A percentile compares a stretch with the other conserved stretches of the same genome.
Evolutionary conservation across 2,797 vertebrate genomes (phyloP).

Genomic region (Chanos chanos): DNA sequence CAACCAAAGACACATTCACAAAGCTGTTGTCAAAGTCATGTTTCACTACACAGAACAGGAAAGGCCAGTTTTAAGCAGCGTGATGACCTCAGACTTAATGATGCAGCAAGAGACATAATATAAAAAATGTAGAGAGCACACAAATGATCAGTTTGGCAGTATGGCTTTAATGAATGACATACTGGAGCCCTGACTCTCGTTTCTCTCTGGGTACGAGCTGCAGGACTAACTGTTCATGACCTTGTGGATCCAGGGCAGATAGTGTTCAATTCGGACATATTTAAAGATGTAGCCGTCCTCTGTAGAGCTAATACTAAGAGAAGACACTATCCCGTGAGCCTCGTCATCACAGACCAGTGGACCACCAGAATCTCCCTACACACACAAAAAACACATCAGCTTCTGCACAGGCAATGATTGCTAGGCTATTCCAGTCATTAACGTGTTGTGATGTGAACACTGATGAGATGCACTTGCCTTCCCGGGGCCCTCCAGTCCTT

Average conservation of each 20-base stretch:
- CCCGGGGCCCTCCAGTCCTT: conserved; percentile 3
- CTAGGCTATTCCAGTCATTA: neutral
- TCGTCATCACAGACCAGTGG: conserved; percentile 64
- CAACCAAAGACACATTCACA: too few relatives aligned
- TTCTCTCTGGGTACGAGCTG: too few relatives aligned
- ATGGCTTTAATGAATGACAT: too few relatives aligned
- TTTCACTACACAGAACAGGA: too few relatives aligned
- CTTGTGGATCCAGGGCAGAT: conserved; percentile 58
- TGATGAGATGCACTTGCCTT: neutral
- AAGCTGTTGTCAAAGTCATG: too few relatives aligned
- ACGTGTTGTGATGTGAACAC: neutral
- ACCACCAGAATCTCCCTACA: conserved; percentile 70
- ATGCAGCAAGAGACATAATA: too few relatives aligned
- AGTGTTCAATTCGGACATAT: conserved; percentile 54
- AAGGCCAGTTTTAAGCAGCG: too few relatives aligned
- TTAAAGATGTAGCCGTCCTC: neutral
- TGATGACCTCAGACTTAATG: too few relatives aligned
- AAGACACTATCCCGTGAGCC: conserved; percentile 60
- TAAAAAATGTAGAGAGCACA: too few relatives aligned
- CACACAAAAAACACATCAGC: neutral
- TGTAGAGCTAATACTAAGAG: rapidly evolving
- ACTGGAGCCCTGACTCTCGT: too few relatives aligned
- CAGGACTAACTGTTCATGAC: too few relatives aligned
- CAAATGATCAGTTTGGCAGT: too few relatives aligned
- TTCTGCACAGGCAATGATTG: neutral